phyloP scores from a whole-genome alignment of 2,888 invertebrate species.

The Allophyes oxyacanthae region DNA sequence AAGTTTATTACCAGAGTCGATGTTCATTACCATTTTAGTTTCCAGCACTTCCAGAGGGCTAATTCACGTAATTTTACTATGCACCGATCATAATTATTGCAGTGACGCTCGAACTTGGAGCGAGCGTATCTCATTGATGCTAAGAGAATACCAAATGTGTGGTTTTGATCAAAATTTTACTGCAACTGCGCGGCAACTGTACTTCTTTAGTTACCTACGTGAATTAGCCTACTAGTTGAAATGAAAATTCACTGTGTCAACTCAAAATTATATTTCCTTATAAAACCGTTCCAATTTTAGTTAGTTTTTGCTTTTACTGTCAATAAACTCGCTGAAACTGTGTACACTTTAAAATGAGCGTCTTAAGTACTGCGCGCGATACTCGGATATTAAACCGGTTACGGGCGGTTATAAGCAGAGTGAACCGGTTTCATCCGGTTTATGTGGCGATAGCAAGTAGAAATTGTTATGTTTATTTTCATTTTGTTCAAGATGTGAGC shows the following conservation, averaged over 20 bases:
- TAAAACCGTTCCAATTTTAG: background rate
- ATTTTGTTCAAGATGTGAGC: slow-evolving; percentile 24
- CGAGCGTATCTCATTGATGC: too few relatives aligned
- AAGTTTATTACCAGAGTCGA: too few relatives aligned
- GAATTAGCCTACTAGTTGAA: background rate
- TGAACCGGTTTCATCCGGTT: slow-evolving; percentile 49
- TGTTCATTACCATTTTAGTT: too few relatives aligned
- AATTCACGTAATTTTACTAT: too few relatives aligned
- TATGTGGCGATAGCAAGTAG: slow-evolving; percentile 34
- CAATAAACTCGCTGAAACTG: slow-evolving; percentile 38
- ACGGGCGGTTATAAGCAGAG: slow-evolving; percentile 49
- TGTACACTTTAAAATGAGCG: slow-evolving; percentile 35
- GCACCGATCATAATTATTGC: too few relatives aligned
- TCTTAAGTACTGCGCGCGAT: slow-evolving; percentile 37
- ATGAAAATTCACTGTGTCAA: background rate
- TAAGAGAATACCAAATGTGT: too few relatives aligned
- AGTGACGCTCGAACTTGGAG: too few relatives aligned
- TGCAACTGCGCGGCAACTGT: too few relatives aligned
- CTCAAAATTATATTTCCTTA: background rate
- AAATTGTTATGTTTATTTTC: slow-evolving; percentile 55
- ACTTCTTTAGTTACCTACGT: too few relatives aligned
- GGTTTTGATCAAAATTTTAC: too few relatives aligned
- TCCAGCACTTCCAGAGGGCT: too few relatives aligned
- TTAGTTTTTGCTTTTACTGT: slow-evolving; percentile 22
- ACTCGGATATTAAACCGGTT: slow-evolving; percentile 49